Base-by-base conservation (phyloP, 2,888 invertebrate species). In the Deladenus siricidicola region DNA sequence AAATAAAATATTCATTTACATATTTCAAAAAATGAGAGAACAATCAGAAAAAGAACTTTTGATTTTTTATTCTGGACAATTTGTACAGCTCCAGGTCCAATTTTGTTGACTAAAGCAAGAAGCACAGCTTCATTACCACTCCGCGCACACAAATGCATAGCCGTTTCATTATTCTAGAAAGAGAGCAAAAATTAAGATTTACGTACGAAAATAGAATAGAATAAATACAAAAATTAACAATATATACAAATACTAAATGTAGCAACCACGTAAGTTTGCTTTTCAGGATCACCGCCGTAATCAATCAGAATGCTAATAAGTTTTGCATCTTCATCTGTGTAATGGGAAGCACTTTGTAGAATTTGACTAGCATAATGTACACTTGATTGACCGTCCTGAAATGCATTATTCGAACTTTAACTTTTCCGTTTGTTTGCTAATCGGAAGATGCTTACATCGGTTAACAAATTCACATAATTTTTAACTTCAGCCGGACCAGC, bases 291-390 rank as follows among this genome's bases (percentile, higher is more conserved):
- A 0, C 92, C 94, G 6, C 90, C 91, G 71, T 88, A 88, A 78
- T 92, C 88, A 57, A 98, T 84, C 1, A 98, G 84, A 56, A 89
- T 85, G 75, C 88, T 87, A 26, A 94, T 89, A 2, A 96, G 88
- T 80, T 92, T 89, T 23, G 83, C 81, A 66, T 85, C 85, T 65
- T 84, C 88, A 83, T 83, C 89, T 85, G 73, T 88, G 85, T 75
- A 86, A 84, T 70, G 89, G 80, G 84, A 88, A 80, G 89, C 88
- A 63, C 86, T 85, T 79, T 88, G 89, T 39, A 86, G 86, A 56
- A 94, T 87, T 50, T 89, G 88, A 68, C 91, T 92, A 2, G 91
- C 90, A 79, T 89, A 93, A 81, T 98, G 98, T 47, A 98, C 83
- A 10, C 92, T 88, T 57, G 88, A 90, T 69, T 93, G 92, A 17